Conservation (phyloP, 2,888 invertebrate genomes). For the Melolontha melolontha region DNA sequence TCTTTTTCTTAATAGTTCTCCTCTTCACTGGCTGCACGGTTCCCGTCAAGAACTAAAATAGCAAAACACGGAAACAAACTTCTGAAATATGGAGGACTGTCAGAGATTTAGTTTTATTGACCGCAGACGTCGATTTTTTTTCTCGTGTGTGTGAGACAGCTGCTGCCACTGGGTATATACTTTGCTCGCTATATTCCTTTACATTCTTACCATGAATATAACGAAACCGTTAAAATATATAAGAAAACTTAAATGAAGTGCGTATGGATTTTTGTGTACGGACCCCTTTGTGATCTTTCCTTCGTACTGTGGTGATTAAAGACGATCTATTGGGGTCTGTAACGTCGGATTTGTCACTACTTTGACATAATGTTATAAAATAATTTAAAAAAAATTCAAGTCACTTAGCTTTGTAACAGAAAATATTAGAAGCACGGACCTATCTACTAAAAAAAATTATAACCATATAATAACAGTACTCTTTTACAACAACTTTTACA, state of each 20-base stretch:
- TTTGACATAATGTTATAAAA: no score
- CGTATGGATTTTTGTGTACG: constrained; percentile 24
- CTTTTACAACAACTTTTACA: no score
- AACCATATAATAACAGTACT: no score
- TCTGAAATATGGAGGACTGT: constrained; percentile 60
- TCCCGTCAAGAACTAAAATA: constrained; percentile 51
- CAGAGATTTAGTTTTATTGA: constrained; percentile 65
- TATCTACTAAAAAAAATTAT: no score
- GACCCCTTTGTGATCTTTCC: neutral
- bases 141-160: constrained; percentile 50
- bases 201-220: constrained; percentile 39
- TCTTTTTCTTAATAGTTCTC: constrained; percentile 29
- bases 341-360: no score
- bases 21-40: constrained; percentile 5
- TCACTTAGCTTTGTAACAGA: no score
- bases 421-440: no score
- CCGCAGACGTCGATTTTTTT: constrained; percentile 62
- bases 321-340: no score
- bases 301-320: no score
- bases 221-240: constrained; percentile 60
- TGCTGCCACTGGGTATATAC: constrained; percentile 48
- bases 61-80: constrained; percentile 53
- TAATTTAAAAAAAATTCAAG: no score
- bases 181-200: constrained; percentile 17
- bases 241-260: constrained; percentile 48